Evolutionary conservation across 2,888 invertebrate genomes (phyloP), one percentile per base, ranked within the genome.

Genomic region (Entomobrya multifasciata): DNA sequence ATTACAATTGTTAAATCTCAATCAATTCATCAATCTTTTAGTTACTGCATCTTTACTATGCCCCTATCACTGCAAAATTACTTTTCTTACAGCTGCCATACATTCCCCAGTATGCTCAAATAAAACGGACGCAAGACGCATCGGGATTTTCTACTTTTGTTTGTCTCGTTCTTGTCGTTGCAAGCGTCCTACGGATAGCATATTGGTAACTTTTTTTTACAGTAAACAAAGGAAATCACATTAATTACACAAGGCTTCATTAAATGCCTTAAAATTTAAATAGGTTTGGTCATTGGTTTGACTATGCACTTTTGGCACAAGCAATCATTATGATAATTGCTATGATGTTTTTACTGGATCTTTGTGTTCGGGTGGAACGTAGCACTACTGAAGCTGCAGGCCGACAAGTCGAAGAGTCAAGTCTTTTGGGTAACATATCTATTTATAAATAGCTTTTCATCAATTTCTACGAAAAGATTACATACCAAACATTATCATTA

Each of bases 51-150:
- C n/a, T n/a, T n/a, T n/a, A n/a, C n/a, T n/a, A n/a, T n/a, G n/a
- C n/a, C n/a, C n/a, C n/a, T n/a, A n/a, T n/a, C n/a, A n/a, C n/a
- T 22, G 22, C 20, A n/a, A 49, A 15, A 4, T 4, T 57, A 57
- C 57, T 13, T 20, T 22, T 57, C 22, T 6, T 22, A 4, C 22
- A 87, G 87, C 1, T 89, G 22, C 88, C 89, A 17, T 90, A 65
- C 79, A 85, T 90, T 57, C 90, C 89, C 22, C 90, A 90, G 44
- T 90, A 90, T 49, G 4, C 47, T 36, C 67, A 89, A 52, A 90
- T 88, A 11, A 76, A 20, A 11, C 36, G 4, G 5, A 86, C 83
- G 0, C 30, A 55, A 67, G 72, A 88, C 60, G 78, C 88, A 6
- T 60, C 76, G 0, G 90, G 90, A 10, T 89, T 90, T 44, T 89